Percentiles rank a stretch among this genome's conserved stretches.
These are phyloP conservation scores for Acromyrmex heyeri DNA, from an alignment of 1,140 invertebrate genomes.

Conservation along the genomic window DNA sequence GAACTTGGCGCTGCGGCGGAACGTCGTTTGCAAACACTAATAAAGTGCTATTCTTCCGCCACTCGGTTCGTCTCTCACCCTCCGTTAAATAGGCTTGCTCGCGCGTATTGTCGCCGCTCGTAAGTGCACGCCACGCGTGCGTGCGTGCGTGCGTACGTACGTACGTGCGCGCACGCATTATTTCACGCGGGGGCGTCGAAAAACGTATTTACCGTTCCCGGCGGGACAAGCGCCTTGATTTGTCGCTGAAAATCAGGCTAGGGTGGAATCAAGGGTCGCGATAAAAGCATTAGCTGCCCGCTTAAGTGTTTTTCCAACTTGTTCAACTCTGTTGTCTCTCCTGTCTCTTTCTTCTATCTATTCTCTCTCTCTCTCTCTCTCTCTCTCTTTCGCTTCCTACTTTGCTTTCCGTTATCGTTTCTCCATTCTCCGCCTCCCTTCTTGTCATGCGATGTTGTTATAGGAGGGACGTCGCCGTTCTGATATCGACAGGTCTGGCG, in stretches of 20 bases:
- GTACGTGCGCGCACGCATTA: constrained; percentile 66
- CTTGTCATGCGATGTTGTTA: constrained; percentile 58
- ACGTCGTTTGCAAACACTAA: constrained; percentile 64
- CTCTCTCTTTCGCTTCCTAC: constrained; percentile 18
- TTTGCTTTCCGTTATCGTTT: constrained; percentile 47
- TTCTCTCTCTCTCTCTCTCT: constrained; percentile 8
- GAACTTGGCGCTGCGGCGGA: constrained; percentile 28
- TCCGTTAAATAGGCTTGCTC: constrained; percentile 43
- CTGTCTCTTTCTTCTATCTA: constrained; percentile 18
- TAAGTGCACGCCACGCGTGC: constrained; percentile 45
- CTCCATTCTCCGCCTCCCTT: constrained; percentile 32
- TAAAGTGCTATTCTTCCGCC: constrained; percentile 72
- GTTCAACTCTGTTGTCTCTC: constrained; percentile 63
- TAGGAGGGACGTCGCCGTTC: constrained; percentile 63
- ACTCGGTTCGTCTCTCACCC: constrained; percentile 70
- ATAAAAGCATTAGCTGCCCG: constrained; percentile 81
- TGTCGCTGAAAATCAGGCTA: constrained; percentile 73
- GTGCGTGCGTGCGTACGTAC: constrained; percentile 28
- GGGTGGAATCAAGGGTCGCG: constrained; percentile 77
- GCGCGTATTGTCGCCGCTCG: constrained; percentile 72
- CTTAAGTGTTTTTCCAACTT: constrained; percentile 81
- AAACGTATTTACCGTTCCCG: constrained; percentile 79
- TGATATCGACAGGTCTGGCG: constrained; percentile 71
- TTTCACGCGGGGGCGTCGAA: constrained; percentile 77
- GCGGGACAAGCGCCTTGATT: constrained; percentile 84